Evolutionary conservation across 2,797 vertebrate genomes (phyloP).

Genomic region (Bovichtus diacanthus): DNA sequence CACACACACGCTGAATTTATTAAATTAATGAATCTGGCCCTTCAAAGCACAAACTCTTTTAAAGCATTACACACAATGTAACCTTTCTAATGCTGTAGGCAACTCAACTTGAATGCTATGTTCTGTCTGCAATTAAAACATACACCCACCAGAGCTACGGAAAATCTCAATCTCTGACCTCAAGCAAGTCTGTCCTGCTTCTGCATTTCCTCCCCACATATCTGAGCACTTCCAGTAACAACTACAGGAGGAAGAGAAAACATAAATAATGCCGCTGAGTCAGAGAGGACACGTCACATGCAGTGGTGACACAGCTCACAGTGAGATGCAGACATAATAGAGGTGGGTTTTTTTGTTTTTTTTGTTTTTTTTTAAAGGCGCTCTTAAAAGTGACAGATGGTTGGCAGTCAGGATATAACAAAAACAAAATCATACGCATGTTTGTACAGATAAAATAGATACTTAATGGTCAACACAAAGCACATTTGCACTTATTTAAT

Average conservation of each 20-base stretch:
- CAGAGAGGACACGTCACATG: conserved; percentile 52
- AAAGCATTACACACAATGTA: conserved; percentile 4
- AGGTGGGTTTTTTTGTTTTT: conserved; percentile 5
- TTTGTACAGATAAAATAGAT: not conserved
- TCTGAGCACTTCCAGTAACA: conserved; percentile 51
- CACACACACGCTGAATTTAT: not conserved
- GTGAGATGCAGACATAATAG: conserved; percentile 15
- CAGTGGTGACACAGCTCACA: conserved; percentile 56
- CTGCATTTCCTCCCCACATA: conserved; percentile 44
- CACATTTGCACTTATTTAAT: not conserved
- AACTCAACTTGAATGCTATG: conserved; percentile 29
- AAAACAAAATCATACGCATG: not conserved
- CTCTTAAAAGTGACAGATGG: not conserved
- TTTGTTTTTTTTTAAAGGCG: not conserved
- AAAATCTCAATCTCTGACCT: conserved; percentile 58
- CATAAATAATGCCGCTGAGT: conserved; percentile 55
- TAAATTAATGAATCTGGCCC: not conserved
- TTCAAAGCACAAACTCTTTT: not conserved
- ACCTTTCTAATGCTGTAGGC: conserved; percentile 27
- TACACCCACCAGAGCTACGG: conserved; percentile 47
- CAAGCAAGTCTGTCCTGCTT: conserved; percentile 58
- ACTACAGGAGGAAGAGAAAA: conserved; percentile 38
- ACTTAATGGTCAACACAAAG: not conserved
- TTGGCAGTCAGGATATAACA: not conserved
- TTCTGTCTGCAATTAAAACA: conserved; percentile 47